Base-by-base conservation (phyloP, 2,113 vertebrate genomes). In the Oryzias javanicus region DNA sequence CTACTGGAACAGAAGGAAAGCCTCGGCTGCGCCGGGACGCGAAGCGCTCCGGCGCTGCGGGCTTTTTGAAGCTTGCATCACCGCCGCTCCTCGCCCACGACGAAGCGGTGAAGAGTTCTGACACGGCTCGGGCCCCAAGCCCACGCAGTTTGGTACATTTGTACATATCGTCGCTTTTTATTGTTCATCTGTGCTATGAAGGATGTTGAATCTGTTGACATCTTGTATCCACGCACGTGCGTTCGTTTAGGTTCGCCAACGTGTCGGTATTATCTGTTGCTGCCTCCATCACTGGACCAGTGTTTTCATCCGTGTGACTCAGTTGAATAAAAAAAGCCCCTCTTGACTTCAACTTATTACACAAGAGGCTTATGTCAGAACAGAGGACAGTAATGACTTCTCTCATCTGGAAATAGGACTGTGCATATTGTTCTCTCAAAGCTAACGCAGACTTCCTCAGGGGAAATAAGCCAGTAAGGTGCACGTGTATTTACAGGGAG, bases 11-110 rank as follows among this genome's bases (percentile, higher is more conserved):
- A 61, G 52, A 74, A 60, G 73, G 76, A 77, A 81, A 72, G 66
- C 72, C 76, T 82, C n/a, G 22, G 54, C 64, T 76, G 70, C 73
- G 70, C 75, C 69, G 70, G 79, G 61, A 60, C 67, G 59, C 50
- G 29, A 78, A 70, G 60, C 70, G 16, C 54, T 1, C 12, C 50
- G n/a, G 66, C 70, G 74, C 77, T 47, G 69, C 22, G 14, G 72
- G 56, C 66, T 73, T 76, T 82, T 73, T 73, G 78, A 80, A 70
- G 72, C 72, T 70, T 69, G 59, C 58, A 48, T 85, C 78, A 69
- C 63, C 71, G 54, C 41, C 67, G 77, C 57, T 77, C 57, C 49
- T 82, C 64, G 47, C 75, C 64, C 79, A 54, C 56, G 7, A 47
- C 64, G 49, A 69, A 81, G 76, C 60, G 70, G 64, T 68, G 55